phyloP scores from a whole-genome alignment of 30 jellyfish, hydroid and myxozoan species.

The Cassiopea xamachana region DNA sequence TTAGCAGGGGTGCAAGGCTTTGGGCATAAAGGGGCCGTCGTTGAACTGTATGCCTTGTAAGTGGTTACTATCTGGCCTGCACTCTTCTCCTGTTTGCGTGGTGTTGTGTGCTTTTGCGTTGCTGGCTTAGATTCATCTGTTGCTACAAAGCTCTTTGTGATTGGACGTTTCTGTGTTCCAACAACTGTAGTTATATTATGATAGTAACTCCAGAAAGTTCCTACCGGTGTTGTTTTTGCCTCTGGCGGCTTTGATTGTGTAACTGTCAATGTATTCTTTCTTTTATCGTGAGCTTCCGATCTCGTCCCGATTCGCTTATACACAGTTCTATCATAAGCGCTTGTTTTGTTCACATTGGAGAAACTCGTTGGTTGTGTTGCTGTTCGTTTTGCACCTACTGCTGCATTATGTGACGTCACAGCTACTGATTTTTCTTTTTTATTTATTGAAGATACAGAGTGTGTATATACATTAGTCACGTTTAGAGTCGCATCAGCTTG shows the following conservation, averaged over 20 bases:
- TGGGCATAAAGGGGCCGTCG: slow-evolving; percentile 65
- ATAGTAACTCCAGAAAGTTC: not conserved
- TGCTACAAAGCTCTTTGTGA: not conserved
- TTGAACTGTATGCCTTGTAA: not conserved
- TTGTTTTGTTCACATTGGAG: not conserved
- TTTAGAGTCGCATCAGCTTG: not conserved
- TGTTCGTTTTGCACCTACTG: not conserved
- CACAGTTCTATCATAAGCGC: not conserved
- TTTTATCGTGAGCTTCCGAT: not conserved
- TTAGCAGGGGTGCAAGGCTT: slow-evolving; percentile 78
- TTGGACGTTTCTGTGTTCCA: not conserved
- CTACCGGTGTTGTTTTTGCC: not conserved
- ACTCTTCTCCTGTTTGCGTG: not conserved
- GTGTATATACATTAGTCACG: not conserved
- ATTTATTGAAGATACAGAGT: not conserved
- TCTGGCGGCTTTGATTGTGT: not conserved
- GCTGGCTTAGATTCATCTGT: not conserved
- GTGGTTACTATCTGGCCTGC: not conserved
- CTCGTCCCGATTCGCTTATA: not conserved
- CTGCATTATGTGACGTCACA: not conserved
- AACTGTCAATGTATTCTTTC: not conserved
- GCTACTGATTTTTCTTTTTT: not conserved
- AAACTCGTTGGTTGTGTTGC: not conserved
- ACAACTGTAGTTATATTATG: not conserved
- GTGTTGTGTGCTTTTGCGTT: not conserved